phyloP scores from a whole-genome alignment of 2,888 invertebrate species.

The Acanthosepion lycidas region DNA sequence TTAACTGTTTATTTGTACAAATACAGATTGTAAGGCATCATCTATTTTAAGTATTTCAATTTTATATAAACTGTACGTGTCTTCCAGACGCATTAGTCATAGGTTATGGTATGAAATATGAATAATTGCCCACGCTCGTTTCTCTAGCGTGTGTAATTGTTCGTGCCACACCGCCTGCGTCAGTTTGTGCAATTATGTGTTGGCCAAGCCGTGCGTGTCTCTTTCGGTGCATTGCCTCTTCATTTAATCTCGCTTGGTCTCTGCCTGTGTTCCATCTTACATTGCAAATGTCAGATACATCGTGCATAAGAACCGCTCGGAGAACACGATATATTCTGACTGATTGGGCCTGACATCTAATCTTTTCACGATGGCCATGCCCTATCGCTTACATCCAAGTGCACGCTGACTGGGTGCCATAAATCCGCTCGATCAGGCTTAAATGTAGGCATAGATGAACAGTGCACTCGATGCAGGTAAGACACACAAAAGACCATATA shows the following conservation, averaged over 20 bases:
- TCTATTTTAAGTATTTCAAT: neutral
- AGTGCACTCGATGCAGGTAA: neutral
- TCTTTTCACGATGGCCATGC: neutral
- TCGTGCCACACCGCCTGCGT: neutral
- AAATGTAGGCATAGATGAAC: neutral
- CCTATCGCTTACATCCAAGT: neutral
- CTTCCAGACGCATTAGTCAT: neutral
- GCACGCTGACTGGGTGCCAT: neutral
- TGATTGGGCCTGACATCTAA: conserved; percentile 11
- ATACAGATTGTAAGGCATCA: neutral
- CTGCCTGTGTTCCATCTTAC: neutral
- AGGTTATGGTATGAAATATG: neutral
- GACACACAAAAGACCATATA: neutral
- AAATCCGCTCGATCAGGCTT: neutral
- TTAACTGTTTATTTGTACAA: neutral
- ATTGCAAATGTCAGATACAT: neutral
- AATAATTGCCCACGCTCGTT: neutral
- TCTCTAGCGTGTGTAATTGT: conserved; percentile 4
- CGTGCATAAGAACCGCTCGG: neutral
- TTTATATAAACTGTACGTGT: neutral
- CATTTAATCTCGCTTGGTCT: neutral
- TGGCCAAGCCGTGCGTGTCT: neutral
- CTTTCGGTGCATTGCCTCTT: neutral
- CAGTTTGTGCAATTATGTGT: neutral
- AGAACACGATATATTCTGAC: conserved; percentile 21